Percentiles rank a stretch among this genome's conserved stretches.
phyloP scores from a whole-genome alignment of 2,797 vertebrate genomes.

The Hephaestus fuliginosus region DNA sequence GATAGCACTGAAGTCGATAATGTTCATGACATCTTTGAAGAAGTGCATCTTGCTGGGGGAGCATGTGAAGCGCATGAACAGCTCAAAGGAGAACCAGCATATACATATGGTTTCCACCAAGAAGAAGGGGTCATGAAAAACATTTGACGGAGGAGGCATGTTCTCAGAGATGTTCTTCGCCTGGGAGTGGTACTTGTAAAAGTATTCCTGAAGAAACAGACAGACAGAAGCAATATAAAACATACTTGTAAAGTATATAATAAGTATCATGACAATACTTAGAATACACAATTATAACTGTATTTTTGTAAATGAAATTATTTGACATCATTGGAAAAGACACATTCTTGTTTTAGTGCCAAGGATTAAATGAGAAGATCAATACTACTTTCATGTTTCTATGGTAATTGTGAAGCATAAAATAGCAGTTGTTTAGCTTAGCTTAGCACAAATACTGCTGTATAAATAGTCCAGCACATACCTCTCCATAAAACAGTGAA shows the following conservation, averaged over 20 bases:
- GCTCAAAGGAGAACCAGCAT: slow-evolving; percentile 93
- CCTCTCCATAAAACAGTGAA: background rate
- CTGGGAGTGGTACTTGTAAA: slow-evolving; percentile 65
- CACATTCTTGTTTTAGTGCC: background rate
- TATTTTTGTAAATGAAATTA: background rate
- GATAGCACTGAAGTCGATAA: slow-evolving; percentile 93
- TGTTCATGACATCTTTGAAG: slow-evolving; percentile 95
- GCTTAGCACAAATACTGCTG: background rate
- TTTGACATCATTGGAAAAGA: background rate
- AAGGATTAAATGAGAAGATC: background rate
- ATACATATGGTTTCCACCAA: slow-evolving; percentile 92
- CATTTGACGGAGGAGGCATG: slow-evolving; percentile 55
- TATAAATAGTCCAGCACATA: background rate
- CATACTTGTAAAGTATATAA: background rate
- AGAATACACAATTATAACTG: background rate
- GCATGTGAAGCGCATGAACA: slow-evolving; percentile 86
- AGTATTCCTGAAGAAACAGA: slow-evolving; percentile 63
- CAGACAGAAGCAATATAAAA: slow-evolving; percentile 29
- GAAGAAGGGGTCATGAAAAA: slow-evolving; percentile 91
- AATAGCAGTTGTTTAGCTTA: background rate
- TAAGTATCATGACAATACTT: background rate
- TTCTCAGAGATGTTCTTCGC: slow-evolving; percentile 70
- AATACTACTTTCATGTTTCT: background rate
- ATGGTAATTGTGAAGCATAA: background rate
- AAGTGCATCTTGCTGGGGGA: slow-evolving; percentile 90